phyloP scores from a whole-genome alignment of 2,888 invertebrate genomes.

The Nasonovia ribisnigri region DNA sequence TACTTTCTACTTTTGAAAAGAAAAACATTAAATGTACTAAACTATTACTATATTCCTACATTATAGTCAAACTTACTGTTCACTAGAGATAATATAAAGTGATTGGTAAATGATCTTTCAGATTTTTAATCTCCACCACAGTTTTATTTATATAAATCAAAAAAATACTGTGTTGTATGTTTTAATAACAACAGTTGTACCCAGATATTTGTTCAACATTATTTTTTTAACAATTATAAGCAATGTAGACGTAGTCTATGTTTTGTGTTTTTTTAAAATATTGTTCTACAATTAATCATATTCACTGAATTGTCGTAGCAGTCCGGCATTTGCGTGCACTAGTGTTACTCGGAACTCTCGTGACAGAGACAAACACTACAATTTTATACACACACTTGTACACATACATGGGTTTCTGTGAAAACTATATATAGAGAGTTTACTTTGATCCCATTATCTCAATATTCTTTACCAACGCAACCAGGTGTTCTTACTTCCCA shows the following conservation, averaged over 20 bases:
- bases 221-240: neutral
- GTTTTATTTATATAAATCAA: neutral
- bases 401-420: neutral
- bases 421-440: conserved; percentile 17
- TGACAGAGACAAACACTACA: neutral
- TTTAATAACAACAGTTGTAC: neutral
- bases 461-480: neutral
- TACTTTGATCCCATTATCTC: conserved; percentile 19
- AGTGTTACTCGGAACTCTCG: neutral
- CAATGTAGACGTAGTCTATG: neutral
- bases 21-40: neutral
- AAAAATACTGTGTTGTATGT: neutral
- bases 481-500: neutral
- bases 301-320: neutral
- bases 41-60: too few species aligned
- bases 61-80: too few species aligned
- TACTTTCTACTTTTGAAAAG: neutral
- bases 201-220: neutral
- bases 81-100: neutral
- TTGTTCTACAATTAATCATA: neutral
- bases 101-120: neutral
- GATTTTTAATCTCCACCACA: neutral
- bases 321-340: neutral
- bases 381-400: neutral
- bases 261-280: neutral